Conservation (phyloP, 2,888 invertebrate genomes). For the Cantharis nigra region DNA sequence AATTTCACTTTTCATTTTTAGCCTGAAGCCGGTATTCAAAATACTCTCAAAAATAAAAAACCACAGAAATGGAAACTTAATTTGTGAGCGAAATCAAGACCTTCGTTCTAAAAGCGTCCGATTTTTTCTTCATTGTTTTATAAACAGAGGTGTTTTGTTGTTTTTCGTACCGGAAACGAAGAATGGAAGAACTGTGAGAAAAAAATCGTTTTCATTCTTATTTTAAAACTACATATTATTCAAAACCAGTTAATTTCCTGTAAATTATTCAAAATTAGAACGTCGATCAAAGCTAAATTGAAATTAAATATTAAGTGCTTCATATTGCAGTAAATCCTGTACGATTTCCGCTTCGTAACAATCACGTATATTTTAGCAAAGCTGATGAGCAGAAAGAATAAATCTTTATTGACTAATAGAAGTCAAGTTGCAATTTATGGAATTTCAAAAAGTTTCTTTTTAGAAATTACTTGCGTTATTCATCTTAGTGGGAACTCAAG, state of each 20-base stretch:
- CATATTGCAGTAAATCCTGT: neutral
- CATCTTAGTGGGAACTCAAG: neutral
- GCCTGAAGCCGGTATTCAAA: neutral
- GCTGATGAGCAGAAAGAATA: neutral
- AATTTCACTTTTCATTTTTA: slow-evolving; percentile 8
- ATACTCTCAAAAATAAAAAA: neutral
- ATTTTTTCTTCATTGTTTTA: neutral
- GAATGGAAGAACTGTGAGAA: neutral
- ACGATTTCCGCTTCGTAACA: neutral
- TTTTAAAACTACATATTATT: neutral
- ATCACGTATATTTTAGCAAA: neutral
- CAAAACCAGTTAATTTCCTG: slow-evolving; percentile 3
- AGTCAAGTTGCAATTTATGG: neutral
- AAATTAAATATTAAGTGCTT: neutral
- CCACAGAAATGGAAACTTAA: neutral
- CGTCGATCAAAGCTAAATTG: neutral
- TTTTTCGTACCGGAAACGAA: neutral
- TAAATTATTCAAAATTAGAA: neutral
- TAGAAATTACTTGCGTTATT: neutral
- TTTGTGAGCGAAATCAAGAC: neutral
- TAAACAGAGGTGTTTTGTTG: neutral
- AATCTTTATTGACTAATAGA: neutral
- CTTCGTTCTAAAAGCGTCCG: neutral
- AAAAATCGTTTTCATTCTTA: neutral
- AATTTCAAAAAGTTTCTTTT: neutral